These are phyloP conservation scores for Neomonachus schauinslandi DNA, from an alignment of 2,113 vertebrate species.

Conservation along the genomic window DNA sequence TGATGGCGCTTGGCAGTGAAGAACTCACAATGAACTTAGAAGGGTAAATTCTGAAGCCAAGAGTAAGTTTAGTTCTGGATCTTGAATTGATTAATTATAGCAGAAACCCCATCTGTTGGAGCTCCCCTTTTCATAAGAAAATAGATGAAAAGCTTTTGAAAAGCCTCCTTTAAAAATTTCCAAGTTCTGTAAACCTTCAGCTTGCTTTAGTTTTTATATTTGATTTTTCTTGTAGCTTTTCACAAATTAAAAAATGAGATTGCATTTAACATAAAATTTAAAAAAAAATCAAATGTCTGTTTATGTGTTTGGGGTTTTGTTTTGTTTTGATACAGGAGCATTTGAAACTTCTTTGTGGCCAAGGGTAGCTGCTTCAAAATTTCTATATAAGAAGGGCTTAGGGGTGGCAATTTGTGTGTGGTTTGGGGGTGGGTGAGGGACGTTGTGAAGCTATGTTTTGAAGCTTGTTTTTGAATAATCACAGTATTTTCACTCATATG, in stretches of 20 bases:
- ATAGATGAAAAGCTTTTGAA: background rate
- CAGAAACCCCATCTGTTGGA: background rate
- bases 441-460: background rate
- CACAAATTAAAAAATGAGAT: background rate
- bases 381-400: background rate
- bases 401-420: background rate
- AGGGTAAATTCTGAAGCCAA: slow-evolving; percentile 12
- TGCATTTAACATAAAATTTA: background rate
- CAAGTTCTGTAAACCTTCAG: background rate
- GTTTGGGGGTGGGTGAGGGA: background rate
- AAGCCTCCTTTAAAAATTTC: background rate
- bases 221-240: background rate
- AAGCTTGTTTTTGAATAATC: background rate
- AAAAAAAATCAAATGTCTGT: background rate
- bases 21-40: background rate
- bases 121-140: background rate
- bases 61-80: background rate
- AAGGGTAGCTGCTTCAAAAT: background rate
- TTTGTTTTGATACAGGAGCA: background rate
- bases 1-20: background rate
- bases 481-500: background rate
- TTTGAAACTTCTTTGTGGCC: background rate
- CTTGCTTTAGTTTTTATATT: background rate
- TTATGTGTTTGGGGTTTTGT: background rate
- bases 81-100: background rate